Conservation (phyloP, 30 jellyfish, hydroid and myxozoan genomes). For the Cassiopea andromeda region DNA sequence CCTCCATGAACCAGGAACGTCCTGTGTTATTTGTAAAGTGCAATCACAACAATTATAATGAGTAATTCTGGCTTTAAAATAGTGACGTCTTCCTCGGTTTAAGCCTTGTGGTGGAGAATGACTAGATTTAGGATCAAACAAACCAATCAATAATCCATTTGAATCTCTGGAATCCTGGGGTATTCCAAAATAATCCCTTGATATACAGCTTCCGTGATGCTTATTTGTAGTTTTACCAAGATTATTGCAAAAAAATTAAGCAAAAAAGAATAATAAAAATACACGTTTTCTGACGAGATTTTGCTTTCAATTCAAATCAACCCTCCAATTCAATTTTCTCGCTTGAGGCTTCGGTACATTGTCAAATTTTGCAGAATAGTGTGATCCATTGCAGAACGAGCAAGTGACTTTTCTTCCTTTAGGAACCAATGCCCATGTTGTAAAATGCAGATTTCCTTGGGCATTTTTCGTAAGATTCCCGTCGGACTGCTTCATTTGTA, state of each 20-base stretch:
- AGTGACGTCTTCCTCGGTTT: conserved; percentile 6
- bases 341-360: not conserved
- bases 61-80: not conserved
- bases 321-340: conserved; percentile 7
- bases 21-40: conserved; percentile 24
- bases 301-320: no score
- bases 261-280: no score
- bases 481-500: not conserved
- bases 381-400: conserved; percentile 29
- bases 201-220: no score
- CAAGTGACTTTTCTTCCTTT: not conserved
- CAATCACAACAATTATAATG: conserved; percentile 13
- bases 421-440: conserved; percentile 39
- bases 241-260: no score
- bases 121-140: conserved; percentile 20
- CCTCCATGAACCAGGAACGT: conserved; percentile 16
- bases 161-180: conserved; percentile 28
- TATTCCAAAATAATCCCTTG: no score
- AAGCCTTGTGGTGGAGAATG: conserved; percentile 23
- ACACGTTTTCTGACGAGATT: no score
- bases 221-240: no score
- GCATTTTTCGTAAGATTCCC: not conserved
- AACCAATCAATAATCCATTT: conserved; percentile 21
- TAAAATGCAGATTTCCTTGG: conserved; percentile 5
- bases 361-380: conserved; percentile 26